These are phyloP conservation scores for Cepphus grylle DNA, from an alignment of 2,113 vertebrate species.

Conservation along the genomic window DNA sequence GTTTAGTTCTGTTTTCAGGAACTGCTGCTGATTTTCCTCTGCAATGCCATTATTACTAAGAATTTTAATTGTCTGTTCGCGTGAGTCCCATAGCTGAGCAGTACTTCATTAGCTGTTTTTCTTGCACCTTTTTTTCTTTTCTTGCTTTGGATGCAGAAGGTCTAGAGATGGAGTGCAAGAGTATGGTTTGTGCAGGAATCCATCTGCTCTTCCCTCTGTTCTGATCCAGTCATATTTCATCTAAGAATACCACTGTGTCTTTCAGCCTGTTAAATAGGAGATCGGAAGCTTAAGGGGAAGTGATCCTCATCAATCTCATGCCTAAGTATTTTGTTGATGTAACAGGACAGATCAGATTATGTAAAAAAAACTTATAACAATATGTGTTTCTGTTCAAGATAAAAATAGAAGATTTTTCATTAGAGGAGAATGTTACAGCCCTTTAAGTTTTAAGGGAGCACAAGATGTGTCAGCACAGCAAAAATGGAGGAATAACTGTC, in stretches of 20 bases:
- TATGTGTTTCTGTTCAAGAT: neutral
- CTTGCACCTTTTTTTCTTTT: neutral
- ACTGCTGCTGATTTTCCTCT: neutral
- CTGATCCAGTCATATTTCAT: neutral
- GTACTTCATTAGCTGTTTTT: neutral
- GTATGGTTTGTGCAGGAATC: neutral
- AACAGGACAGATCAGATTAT: neutral
- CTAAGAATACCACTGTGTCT: neutral
- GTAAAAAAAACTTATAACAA: neutral
- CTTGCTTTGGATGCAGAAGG: neutral
- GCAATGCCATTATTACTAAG: neutral
- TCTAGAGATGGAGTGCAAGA: neutral
- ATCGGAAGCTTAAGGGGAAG: neutral
- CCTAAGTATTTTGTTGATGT: neutral
- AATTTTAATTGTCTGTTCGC: neutral
- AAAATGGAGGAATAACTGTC: neutral
- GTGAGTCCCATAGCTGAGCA: neutral
- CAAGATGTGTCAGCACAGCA: neutral
- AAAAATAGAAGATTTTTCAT: neutral
- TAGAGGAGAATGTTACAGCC: neutral
- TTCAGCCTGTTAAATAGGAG: neutral
- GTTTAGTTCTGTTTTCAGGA: neutral
- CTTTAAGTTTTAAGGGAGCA: neutral
- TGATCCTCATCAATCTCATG: neutral
- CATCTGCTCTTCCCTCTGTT: neutral